phyloP scores from a whole-genome alignment of 2,113 vertebrate genomes.

The Nerophis lumbriciformis region DNA sequence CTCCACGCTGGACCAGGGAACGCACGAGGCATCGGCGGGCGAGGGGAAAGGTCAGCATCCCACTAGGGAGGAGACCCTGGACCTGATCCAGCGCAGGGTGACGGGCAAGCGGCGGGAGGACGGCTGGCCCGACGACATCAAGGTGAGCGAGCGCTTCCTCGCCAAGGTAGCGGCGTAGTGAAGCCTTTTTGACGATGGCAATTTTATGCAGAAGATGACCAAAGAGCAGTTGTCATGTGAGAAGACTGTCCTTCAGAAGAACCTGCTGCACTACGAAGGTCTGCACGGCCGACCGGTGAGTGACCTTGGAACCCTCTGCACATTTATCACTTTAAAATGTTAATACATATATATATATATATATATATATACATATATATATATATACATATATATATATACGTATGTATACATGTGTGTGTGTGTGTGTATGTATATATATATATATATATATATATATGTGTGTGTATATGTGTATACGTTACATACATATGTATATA shows the following conservation, averaged over 20 bases:
- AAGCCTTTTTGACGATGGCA: no score
- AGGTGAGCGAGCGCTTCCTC: conserved; percentile 64
- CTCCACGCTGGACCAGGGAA: conserved; percentile 85
- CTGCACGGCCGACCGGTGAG: conserved; percentile 90
- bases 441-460: no score
- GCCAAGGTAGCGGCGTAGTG: no score
- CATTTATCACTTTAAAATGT: no score
- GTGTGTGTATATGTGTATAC: no score
- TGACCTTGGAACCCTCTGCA: neutral
- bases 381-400: no score
- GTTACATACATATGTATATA: no score
- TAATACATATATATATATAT: no score
- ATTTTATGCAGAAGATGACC: conserved; percentile 82
- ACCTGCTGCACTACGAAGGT: conserved; percentile 93
- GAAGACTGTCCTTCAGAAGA: conserved; percentile 94
- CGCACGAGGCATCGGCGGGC: conserved; percentile 65
- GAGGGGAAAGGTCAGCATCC: conserved; percentile 73
- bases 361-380: no score
- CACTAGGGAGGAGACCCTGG: conserved; percentile 85
- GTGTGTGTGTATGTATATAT: no score
- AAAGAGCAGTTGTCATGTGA: conserved; percentile 93
- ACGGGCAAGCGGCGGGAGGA: conserved; percentile 87
- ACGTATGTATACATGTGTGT: no score
- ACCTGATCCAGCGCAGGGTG: conserved; percentile 84
- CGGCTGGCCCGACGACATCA: conserved; percentile 89